Base-by-base conservation (phyloP, 2,797 vertebrate genomes). In the Semaprochilodus insignis region DNA sequence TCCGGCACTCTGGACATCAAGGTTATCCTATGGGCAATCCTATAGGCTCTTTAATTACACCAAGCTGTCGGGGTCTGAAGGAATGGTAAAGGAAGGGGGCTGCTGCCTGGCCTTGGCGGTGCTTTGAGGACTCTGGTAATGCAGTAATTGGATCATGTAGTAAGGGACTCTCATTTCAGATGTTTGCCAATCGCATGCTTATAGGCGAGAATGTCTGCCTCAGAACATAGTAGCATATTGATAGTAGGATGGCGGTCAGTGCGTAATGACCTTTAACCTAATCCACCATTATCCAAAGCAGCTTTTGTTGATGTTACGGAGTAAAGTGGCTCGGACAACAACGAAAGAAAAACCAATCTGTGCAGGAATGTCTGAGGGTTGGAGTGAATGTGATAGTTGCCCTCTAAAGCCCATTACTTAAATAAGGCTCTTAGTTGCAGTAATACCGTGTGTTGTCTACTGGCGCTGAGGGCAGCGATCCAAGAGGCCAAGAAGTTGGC, bases 341-440 rank as follows among this genome's bases (percentile, higher is more conserved):
- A 60, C 21, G 17, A 21, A 75, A 36, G 57, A 54, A 63, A n/a
- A n/a, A 69, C 52, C n/a, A 65, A 31, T 31, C 31, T 31, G 25
- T 44, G 66, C 2, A 65, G 55, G 19, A 71, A 71, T 34, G 44
- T 70, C 63, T 75, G 60, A 70, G 55, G 48, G 65, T 44, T 74
- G 11, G 52, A 66, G 15, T 78, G 71, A 76, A 52, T 81, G 67
- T 65, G 83, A 80, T 57, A 25, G 54, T 36, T 59, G 34, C 8
- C 57, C 65, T 80, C 21, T 80, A 83, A 87, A 84, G 67, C 85
- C 59, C 70, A 84, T 87, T 87, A 88, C 77, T 78, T 81, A 81
- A 78, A 82, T 84, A 76, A 80, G 65, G 55, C 80, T 87, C 82
- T 85, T 81, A 84, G 76, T 71, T 34, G 27, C 52, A 72, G 80